Conservation (phyloP, 2,888 invertebrate genomes). For the Orchesella flavescens region DNA sequence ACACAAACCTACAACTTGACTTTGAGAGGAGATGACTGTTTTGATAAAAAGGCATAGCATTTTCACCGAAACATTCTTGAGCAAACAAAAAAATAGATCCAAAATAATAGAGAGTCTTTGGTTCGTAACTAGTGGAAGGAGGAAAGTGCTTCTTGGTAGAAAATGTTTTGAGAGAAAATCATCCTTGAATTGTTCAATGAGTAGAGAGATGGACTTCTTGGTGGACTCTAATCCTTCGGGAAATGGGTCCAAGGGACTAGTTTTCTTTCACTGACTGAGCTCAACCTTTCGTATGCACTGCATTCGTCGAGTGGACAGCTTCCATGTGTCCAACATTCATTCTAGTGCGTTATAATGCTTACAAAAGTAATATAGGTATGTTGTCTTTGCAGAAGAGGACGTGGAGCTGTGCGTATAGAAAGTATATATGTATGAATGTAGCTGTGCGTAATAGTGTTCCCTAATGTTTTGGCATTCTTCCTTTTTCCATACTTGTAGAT, state of each 20-base stretch:
- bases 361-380: no score
- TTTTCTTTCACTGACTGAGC: conserved; percentile 41
- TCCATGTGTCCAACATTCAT: neutral
- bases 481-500: neutral
- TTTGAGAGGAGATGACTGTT: neutral
- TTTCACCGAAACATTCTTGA: neutral
- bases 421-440: neutral
- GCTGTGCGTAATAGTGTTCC: no score
- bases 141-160: conserved; percentile 23
- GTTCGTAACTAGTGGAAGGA: neutral
- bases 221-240: conserved; percentile 66
- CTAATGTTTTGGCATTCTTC: neutral
- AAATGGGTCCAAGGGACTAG: conserved; percentile 62
- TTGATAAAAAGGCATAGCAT: conserved; percentile 11
- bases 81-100: conserved; percentile 21
- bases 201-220: conserved; percentile 64
- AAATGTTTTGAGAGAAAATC: conserved; percentile 55
- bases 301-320: neutral
- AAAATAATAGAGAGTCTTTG: neutral
- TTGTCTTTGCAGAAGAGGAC: no score
- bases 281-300: conserved; percentile 7
- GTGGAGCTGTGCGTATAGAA: neutral
- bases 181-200: conserved; percentile 34
- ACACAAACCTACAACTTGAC: neutral
- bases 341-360: no score